phyloP scores from a whole-genome alignment of 2,888 invertebrate genomes.

The Trilocha varians region DNA sequence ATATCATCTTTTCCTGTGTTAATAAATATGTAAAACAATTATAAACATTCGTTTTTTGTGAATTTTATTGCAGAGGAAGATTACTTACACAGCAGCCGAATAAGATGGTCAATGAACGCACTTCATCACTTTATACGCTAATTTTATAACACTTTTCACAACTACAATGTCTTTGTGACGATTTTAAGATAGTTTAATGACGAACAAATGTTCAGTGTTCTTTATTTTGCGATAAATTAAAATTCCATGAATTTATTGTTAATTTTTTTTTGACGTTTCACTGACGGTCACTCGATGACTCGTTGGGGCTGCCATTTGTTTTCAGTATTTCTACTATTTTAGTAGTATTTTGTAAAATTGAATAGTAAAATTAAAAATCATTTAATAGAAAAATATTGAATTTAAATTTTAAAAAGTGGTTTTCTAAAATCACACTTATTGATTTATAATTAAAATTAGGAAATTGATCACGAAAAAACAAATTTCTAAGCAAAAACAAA shows the following conservation, averaged over 20 bases:
- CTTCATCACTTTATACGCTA: conserved; percentile 18
- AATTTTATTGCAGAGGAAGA: conserved; percentile 20
- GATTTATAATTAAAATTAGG: no score
- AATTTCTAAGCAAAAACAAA: conserved; percentile 9
- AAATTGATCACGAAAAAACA: not conserved
- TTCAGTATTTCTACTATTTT: no score
- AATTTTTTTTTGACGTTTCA: conserved; percentile 47
- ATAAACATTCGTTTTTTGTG: conserved; percentile 9
- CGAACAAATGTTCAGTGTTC: conserved; percentile 25
- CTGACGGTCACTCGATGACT: conserved; percentile 8
- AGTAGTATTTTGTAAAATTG: no score
- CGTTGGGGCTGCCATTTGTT: not conserved
- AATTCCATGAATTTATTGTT: conserved; percentile 26
- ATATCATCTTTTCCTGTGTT: conserved; percentile 54
- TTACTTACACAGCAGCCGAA: conserved; percentile 9
- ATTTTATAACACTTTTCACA: conserved; percentile 12
- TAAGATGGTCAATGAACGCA: conserved; percentile 7
- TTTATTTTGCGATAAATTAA: conserved; percentile 40
- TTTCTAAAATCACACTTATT: no score
- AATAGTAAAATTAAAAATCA: no score
- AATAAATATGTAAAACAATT: conserved; percentile 33
- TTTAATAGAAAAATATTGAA: no score
- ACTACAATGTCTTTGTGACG: conserved; percentile 16
- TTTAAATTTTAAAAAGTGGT: no score
- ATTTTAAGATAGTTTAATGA: conserved; percentile 22